Percentiles rank a stretch among this genome's conserved stretches.
Evolutionary conservation across 2,113 vertebrate genomes (phyloP).

Genomic region (Mustelus asterias): DNA sequence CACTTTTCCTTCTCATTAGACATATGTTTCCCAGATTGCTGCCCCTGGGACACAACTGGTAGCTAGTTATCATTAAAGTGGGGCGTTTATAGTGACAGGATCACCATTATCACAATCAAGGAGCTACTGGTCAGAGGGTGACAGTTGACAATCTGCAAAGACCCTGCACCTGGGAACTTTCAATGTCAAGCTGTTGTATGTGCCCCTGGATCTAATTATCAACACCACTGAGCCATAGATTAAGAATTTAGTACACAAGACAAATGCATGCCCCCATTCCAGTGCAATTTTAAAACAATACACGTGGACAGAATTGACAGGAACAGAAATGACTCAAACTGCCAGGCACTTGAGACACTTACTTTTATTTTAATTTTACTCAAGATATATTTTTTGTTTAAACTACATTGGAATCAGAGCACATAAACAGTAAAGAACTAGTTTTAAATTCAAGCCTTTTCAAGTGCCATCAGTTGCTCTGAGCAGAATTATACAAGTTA

Average conservation of each 20-base stretch:
- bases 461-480: neutral
- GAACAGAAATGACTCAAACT: neutral
- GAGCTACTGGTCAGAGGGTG: constrained; percentile 44
- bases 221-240: constrained; percentile 34
- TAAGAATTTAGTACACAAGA: neutral
- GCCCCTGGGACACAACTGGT: neutral
- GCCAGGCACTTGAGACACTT: neutral
- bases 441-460: neutral
- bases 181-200: constrained; percentile 43
- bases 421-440: neutral
- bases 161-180: constrained; percentile 43
- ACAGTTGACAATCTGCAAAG: constrained; percentile 39
- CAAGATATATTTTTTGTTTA: neutral
- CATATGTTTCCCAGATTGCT: constrained; percentile 17
- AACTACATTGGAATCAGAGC: neutral
- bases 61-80: constrained; percentile 40
- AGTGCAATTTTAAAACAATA: neutral
- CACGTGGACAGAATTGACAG: neutral
- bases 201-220: constrained; percentile 44
- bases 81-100: constrained; percentile 41
- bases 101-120: constrained; percentile 42
- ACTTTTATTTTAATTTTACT: neutral
- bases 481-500: neutral
- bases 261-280: neutral
- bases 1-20: constrained; percentile 21